Evolutionary conservation across 2,888 invertebrate genomes (phyloP).

Genomic region (Leucophenga montana): DNA sequence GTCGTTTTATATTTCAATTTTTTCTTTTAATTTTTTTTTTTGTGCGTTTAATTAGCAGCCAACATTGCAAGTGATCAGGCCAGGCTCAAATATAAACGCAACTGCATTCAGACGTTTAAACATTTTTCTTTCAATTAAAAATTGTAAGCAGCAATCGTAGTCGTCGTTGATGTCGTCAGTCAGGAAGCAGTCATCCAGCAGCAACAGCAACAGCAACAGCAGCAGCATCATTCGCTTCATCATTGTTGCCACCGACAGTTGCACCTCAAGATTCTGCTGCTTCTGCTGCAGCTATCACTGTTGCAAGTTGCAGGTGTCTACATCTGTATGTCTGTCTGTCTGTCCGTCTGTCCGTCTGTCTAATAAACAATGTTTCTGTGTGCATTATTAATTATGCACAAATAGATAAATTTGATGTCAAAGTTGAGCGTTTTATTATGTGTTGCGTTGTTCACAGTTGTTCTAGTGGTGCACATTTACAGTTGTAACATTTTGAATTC

Average conservation of each 20-base stretch:
- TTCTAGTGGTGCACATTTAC: conserved; percentile 13
- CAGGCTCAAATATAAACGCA: conserved; percentile 24
- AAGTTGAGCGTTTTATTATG: conserved; percentile 22
- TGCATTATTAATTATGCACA: conserved; percentile 26
- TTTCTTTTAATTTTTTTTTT: conserved; percentile 31
- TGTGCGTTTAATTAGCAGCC: conserved; percentile 61
- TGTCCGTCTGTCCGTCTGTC: not conserved
- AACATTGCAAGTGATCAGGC: conserved; percentile 30
- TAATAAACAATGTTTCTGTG: conserved; percentile 22
- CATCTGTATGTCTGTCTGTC: not conserved
- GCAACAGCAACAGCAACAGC: no score
- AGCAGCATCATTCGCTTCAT: conserved; percentile 44
- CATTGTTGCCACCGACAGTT: conserved; percentile 18
- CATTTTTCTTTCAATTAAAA: conserved; percentile 59
- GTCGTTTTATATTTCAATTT: conserved; percentile 41
- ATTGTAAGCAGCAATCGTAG: conserved; percentile 57
- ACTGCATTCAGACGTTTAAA: conserved; percentile 22
- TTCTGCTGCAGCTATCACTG: not conserved
- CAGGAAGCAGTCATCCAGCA: conserved; percentile 39
- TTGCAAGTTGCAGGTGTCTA: conserved; percentile 22
- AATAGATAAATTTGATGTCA: conserved; percentile 21
- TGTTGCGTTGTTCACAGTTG: not conserved
- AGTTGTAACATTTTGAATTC: not conserved
- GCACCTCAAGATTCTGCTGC: conserved; percentile 2
- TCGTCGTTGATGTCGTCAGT: conserved; percentile 40